A percentile compares a stretch with the other conserved stretches of the same genome.
These are phyloP conservation scores for Porites divaricata DNA, from an alignment of 92 coral and sea anemone genomes.

Conservation along the genomic window DNA sequence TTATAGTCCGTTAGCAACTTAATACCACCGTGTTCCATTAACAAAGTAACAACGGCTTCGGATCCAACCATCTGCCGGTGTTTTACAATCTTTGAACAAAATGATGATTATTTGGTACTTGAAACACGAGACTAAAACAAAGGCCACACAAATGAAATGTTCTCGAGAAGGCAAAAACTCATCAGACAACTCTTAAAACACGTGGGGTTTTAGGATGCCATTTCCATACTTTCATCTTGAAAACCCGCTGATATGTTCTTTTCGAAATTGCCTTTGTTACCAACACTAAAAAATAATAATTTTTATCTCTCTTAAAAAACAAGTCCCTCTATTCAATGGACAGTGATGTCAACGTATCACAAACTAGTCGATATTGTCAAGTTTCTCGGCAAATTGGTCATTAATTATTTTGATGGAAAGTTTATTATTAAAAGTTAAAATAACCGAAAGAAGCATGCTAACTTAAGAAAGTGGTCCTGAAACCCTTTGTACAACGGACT, in stretches of 20 bases:
- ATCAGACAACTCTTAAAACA: slow-evolving; percentile 16
- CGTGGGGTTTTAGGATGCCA: slow-evolving; percentile 19
- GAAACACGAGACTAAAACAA: slow-evolving; percentile 27
- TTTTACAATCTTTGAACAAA: slow-evolving; percentile 36
- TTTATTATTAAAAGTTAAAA: slow-evolving; percentile 9
- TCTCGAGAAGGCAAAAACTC: slow-evolving; percentile 25
- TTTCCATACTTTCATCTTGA: not conserved
- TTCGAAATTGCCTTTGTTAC: not conserved
- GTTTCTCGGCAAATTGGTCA: not conserved
- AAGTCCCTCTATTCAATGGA: not conserved
- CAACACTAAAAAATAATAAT: not conserved
- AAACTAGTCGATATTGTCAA: not conserved
- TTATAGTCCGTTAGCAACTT: not conserved
- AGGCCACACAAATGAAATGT: slow-evolving; percentile 23
- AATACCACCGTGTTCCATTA: slow-evolving; percentile 12
- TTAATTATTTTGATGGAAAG: not conserved
- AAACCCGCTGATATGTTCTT: not conserved
- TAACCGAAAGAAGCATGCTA: slow-evolving; percentile 24
- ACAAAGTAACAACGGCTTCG: slow-evolving; percentile 18
- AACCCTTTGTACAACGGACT: not conserved
- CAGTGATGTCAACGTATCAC: not conserved
- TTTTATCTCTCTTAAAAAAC: not conserved
- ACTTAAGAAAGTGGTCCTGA: not conserved
- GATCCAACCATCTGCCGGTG: slow-evolving; percentile 23
- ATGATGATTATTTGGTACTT: slow-evolving; percentile 33